These are phyloP conservation scores for Prionailurus bengalensis DNA, from an alignment of 2,113 vertebrate genomes.

Conservation along the genomic window DNA sequence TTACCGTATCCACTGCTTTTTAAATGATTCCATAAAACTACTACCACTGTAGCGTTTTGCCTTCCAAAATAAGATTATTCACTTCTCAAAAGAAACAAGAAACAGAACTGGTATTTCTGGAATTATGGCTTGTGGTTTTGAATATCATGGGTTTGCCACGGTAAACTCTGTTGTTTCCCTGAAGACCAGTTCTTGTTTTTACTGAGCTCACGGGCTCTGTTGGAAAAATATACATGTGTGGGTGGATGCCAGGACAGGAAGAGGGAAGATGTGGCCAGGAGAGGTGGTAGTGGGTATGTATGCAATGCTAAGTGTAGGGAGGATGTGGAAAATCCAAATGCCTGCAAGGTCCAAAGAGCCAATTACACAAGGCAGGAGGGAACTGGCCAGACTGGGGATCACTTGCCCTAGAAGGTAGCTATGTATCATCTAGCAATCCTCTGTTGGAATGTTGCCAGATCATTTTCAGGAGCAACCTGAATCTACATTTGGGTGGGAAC, in stretches of 20 bases:
- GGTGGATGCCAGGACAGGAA: slow-evolving; percentile 3
- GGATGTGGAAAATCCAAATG: not conserved
- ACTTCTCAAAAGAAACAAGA: slow-evolving; percentile 65
- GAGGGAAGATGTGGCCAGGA: not conserved
- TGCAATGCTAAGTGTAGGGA: not conserved
- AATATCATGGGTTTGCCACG: slow-evolving; percentile 43
- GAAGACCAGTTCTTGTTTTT: slow-evolving; percentile 69
- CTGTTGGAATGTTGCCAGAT: not conserved
- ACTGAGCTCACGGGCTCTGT: not conserved
- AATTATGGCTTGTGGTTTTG: slow-evolving; percentile 68
- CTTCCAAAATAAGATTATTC: slow-evolving; percentile 66
- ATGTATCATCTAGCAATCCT: not conserved
- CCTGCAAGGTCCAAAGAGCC: not conserved
- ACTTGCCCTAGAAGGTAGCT: not conserved
- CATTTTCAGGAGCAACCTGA: not conserved
- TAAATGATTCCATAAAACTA: slow-evolving; percentile 23
- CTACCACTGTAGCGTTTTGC: slow-evolving; percentile 9
- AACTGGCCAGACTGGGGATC: not conserved
- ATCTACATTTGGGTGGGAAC: not conserved
- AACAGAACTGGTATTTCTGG: slow-evolving; percentile 67
- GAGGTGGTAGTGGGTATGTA: not conserved
- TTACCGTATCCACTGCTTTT: slow-evolving; percentile 10
- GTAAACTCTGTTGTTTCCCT: slow-evolving; percentile 39
- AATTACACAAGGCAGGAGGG: not conserved
- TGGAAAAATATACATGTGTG: slow-evolving; percentile 21